These are phyloP conservation scores for Calypte anna DNA, from an alignment of 2,113 vertebrate species.

Conservation along the genomic window DNA sequence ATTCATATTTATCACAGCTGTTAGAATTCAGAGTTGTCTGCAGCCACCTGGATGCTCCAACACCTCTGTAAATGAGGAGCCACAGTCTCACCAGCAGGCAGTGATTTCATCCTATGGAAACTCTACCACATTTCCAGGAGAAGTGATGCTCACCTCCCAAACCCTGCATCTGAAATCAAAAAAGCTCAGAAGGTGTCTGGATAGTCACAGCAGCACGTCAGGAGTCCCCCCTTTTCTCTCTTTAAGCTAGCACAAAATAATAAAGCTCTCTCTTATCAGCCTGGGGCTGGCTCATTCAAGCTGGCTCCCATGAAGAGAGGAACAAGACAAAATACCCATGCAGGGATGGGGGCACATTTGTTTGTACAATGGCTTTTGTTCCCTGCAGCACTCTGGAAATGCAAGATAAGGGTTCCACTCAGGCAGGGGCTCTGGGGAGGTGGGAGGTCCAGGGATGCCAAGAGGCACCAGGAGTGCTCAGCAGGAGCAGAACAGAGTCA, in stretches of 20 bases:
- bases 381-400: conserved; percentile 16
- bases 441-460: background rate
- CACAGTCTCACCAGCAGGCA: background rate
- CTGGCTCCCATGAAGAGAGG: background rate
- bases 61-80: background rate
- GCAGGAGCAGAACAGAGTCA: background rate
- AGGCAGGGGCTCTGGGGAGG: background rate
- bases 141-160: background rate
- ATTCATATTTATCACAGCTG: background rate
- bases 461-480: background rate
- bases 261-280: background rate
- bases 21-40: background rate
- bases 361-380: conserved; percentile 12
- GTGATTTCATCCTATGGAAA: background rate
- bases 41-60: background rate
- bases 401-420: conserved; percentile 52
- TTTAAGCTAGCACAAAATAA: background rate
- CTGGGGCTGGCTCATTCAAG: conserved; percentile 6
- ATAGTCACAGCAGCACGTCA: background rate
- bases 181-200: background rate
- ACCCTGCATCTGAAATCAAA: background rate
- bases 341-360: background rate
- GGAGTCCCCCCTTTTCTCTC: background rate
- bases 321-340: background rate
- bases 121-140: background rate